Conservation (phyloP, 2,797 vertebrate genomes). For the Oreochromis mossambicus region DNA sequence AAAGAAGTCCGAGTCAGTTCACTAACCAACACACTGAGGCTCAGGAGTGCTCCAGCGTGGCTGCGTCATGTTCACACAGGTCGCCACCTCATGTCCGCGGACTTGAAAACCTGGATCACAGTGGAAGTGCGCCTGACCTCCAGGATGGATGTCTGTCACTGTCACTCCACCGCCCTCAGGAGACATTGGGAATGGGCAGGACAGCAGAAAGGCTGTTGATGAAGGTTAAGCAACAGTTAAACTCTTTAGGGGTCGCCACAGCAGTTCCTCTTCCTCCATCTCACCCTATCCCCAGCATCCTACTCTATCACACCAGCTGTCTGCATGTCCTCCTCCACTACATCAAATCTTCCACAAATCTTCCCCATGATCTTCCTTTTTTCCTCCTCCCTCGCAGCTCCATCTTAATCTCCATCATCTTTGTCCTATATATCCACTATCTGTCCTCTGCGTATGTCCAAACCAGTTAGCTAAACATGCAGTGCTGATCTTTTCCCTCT, state of each 20-base stretch:
- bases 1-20: background rate
- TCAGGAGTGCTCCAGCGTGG: conserved; percentile 85
- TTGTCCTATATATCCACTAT: background rate
- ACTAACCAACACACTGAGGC: conserved; percentile 78
- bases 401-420: background rate
- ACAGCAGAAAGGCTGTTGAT: conserved; percentile 83
- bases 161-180: conserved; percentile 86
- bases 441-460: background rate
- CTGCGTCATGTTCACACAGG: conserved; percentile 84
- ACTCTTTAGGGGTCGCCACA: background rate
- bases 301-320: background rate
- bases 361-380: background rate
- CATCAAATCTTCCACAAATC: background rate
- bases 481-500: background rate
- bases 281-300: background rate
- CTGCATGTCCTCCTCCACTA: background rate
- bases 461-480: background rate
- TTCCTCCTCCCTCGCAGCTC: background rate
- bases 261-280: background rate
- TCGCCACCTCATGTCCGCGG: conserved; percentile 83
- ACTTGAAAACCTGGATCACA: conserved; percentile 89
- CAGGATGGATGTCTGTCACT: conserved; percentile 88
- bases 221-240: background rate
- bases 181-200: conserved; percentile 84
- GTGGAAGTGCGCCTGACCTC: conserved; percentile 87